Conservation (phyloP, 2,888 invertebrate species). For the Cephus sareptanus region DNA sequence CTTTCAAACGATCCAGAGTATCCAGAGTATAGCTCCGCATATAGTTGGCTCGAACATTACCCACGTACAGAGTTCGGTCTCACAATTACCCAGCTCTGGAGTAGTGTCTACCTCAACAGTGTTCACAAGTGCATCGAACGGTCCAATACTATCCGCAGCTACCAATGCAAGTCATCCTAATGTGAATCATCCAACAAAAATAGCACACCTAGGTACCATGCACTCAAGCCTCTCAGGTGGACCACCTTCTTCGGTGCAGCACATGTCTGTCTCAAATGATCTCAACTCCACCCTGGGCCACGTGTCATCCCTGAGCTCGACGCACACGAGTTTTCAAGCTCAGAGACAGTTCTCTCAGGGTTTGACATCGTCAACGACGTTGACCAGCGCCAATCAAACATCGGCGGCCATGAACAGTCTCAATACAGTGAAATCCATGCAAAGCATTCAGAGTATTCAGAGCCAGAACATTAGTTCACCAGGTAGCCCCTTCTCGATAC, state of each 20-base stretch:
- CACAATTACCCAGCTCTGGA: slow-evolving; percentile 51
- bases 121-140: slow-evolving; percentile 57
- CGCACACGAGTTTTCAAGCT: slow-evolving; percentile 39
- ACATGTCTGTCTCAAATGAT: slow-evolving; percentile 49
- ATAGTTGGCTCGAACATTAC: slow-evolving; percentile 59
- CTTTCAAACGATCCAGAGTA: slow-evolving; percentile 62
- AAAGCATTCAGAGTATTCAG: slow-evolving; percentile 51
- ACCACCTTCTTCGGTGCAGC: slow-evolving; percentile 47
- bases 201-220: slow-evolving; percentile 59
- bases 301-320: slow-evolving; percentile 32
- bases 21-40: slow-evolving; percentile 62
- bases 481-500: slow-evolving; percentile 63
- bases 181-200: slow-evolving; percentile 50
- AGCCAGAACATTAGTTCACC: slow-evolving; percentile 60
- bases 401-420: slow-evolving; percentile 39
- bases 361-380: slow-evolving; percentile 38
- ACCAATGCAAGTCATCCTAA: slow-evolving; percentile 39
- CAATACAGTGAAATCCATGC: slow-evolving; percentile 58
- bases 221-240: slow-evolving; percentile 53
- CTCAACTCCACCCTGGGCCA: slow-evolving; percentile 51
- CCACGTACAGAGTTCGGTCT: slow-evolving; percentile 50
- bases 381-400: slow-evolving; percentile 40
- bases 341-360: slow-evolving; percentile 56
- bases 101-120: slow-evolving; percentile 52
- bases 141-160: slow-evolving; percentile 51